Base-by-base conservation (phyloP, 2,888 invertebrate genomes). In the Diaprepes abbreviatus region DNA sequence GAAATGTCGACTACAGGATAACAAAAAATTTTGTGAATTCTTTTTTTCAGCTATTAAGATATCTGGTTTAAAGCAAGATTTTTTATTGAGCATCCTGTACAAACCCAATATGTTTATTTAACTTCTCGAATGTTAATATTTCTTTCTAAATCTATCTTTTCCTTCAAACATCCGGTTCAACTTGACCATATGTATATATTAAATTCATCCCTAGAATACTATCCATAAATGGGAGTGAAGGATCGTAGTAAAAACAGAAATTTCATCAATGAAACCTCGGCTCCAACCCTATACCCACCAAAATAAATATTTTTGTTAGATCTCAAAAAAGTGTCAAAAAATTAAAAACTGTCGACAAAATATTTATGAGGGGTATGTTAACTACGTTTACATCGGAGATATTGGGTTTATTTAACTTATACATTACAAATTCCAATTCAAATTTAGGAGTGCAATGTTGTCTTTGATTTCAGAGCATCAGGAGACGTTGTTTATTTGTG, bases 281-380 rank as follows among this genome's bases (percentile, higher is more conserved):
- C 24, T 10, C 14, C 55, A 36, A 54, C 19, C 33, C 35, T 54
- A 54, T 24, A 31, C 35, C 17, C 54, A 36, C 54, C 36, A 55
- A 55, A 24, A 38, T 36, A 55, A 55, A 55, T 55, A 55, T 55
- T 55, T 55, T 36, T 38, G 17, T 19, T 19, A 38, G 12, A 55
- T 24, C 36, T 35, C 38, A 55, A 55, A 55, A 55, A 55, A 24
- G 55, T 38, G 55, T 38, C 36, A 36, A 17, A 55, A 55, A 24
- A 55, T 55, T 55, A 55, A 55, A 55, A 55, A 38, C 21, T 55
- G 55, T 38, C 55, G 38, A 55, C 55, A 54, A 35, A 55, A 55
- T 21, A 55, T 36, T 38, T 21, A 24, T 38, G 12, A 24, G 24
- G 38, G 24, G 38, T 38, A 19, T 12, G 6, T 54, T 14, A 1